These are phyloP conservation scores for Lacerta bilineata DNA, from an alignment of 2,797 vertebrate species.

Conservation along the genomic window DNA sequence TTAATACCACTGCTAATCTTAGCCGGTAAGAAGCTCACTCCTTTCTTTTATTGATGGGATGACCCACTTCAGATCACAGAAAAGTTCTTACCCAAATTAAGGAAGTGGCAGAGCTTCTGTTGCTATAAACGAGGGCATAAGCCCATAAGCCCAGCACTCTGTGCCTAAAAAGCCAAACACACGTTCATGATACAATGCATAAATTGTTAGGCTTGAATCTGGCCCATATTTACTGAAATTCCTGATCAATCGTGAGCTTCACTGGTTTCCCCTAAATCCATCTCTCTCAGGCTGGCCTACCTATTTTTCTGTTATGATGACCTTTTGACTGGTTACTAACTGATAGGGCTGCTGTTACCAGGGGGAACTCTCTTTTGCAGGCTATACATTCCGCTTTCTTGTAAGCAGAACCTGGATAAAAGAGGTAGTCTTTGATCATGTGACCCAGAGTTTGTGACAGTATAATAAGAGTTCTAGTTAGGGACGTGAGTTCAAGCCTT, in stretches of 20 bases:
- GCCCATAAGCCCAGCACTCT: background rate
- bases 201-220: background rate
- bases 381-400: background rate
- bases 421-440: background rate
- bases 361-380: background rate
- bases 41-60: background rate
- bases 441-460: background rate
- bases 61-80: background rate
- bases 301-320: background rate
- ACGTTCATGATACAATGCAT: background rate
- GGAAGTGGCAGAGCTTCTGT: background rate
- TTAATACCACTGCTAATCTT: background rate
- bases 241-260: background rate
- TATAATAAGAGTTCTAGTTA: background rate
- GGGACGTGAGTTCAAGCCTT: too few species aligned
- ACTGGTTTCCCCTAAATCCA: background rate
- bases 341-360: background rate
- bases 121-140: background rate
- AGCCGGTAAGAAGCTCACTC: background rate
- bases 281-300: background rate
- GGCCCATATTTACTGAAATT: background rate
- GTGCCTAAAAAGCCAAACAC: background rate
- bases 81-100: background rate
- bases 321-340: background rate
- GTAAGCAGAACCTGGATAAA: background rate